Conservation (phyloP, 2,113 vertebrate species). For the Toxotes jaculatrix region DNA sequence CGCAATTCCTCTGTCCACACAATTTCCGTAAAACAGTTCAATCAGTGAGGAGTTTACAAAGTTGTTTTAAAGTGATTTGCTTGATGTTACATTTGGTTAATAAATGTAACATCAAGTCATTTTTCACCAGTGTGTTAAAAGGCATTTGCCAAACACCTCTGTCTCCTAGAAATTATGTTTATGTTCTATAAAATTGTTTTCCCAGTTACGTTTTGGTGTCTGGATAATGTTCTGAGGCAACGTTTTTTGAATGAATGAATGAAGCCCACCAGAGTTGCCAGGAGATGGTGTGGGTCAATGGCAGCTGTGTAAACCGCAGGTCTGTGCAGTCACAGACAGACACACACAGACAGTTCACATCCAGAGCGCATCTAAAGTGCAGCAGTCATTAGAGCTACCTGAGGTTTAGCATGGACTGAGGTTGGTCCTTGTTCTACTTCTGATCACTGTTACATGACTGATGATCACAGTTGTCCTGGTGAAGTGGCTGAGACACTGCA, state of each 20-base stretch:
- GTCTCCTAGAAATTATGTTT: background rate
- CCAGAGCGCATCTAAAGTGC: background rate
- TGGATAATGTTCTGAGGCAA: background rate
- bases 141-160: background rate
- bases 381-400: background rate
- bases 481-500: slow-evolving; percentile 5
- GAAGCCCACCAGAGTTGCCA: background rate
- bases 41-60: background rate
- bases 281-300: background rate
- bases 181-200: background rate
- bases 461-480: slow-evolving; percentile 9
- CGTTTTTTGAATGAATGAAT: slow-evolving; percentile 3
- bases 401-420: slow-evolving; percentile 4
- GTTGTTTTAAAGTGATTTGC: slow-evolving; percentile 21
- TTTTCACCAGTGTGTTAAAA: background rate
- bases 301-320: background rate
- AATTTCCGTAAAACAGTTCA: slow-evolving; percentile 15
- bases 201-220: background rate
- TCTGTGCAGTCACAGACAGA: background rate
- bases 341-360: background rate
- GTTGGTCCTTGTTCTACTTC: background rate
- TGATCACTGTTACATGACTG: slow-evolving; percentile 22
- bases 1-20: slow-evolving; percentile 28
- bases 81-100: slow-evolving; percentile 11
- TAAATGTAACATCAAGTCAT: background rate